phyloP scores from a whole-genome alignment of 23 tunicate species.

The Halocynthia roretzi region DNA sequence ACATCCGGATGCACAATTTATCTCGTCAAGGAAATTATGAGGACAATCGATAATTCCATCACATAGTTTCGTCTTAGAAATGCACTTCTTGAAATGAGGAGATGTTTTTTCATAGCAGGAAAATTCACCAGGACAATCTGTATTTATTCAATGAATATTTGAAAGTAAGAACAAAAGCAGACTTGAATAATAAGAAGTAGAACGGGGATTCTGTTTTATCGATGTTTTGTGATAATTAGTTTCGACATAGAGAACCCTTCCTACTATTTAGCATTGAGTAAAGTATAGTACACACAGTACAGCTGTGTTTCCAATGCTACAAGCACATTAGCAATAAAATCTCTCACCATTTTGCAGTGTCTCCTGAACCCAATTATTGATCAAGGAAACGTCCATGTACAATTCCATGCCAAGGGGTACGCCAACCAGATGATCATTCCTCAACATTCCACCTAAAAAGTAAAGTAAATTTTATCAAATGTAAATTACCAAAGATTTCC shows the following conservation, averaged over 20 bases:
- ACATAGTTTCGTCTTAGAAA: conserved; percentile 47
- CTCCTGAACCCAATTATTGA: conserved; percentile 49
- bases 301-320: background rate
- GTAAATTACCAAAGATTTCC: no score
- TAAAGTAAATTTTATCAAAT: no score
- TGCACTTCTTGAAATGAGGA: conserved; percentile 28
- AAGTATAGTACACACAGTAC: no score
- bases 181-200: no score
- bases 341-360: conserved; percentile 47
- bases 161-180: no score
- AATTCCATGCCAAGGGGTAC: conserved; percentile 57
- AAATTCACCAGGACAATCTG: conserved; percentile 91
- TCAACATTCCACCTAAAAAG: conserved; percentile 8
- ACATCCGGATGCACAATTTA: conserved; percentile 64
- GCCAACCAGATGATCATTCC: conserved; percentile 19
- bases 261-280: no score
- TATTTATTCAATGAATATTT: background rate
- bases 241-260: background rate
- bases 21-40: conserved; percentile 56
- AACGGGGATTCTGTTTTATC: background rate
- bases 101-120: conserved; percentile 53
- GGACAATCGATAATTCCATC: conserved; percentile 80
- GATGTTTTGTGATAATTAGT: background rate
- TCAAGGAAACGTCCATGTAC: conserved; percentile 32
- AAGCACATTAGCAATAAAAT: background rate